These are phyloP conservation scores for Ceratoteleas bidentatus DNA, from an alignment of 1,140 invertebrate species.

Conservation along the genomic window DNA sequence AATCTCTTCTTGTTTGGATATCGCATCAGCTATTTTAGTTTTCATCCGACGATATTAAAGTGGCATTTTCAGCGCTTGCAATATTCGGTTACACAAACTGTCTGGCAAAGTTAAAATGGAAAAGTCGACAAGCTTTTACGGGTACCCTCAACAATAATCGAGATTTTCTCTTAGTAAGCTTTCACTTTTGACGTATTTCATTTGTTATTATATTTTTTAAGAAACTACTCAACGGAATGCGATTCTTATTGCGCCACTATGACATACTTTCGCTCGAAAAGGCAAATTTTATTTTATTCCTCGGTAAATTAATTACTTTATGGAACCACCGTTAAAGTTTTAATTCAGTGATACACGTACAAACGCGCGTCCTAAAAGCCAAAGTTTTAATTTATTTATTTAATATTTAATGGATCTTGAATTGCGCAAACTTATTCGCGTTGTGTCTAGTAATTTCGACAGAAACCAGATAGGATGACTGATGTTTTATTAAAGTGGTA, in stretches of 20 bases:
- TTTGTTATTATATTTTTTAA: slow-evolving; percentile 48
- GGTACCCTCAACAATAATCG: slow-evolving; percentile 50
- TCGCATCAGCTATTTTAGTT: slow-evolving; percentile 68
- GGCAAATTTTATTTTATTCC: slow-evolving; percentile 5
- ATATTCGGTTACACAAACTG: slow-evolving; percentile 66
- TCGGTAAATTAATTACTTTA: slow-evolving; percentile 7
- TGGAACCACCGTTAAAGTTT: not conserved
- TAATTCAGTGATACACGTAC: no score
- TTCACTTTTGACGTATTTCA: slow-evolving; percentile 39
- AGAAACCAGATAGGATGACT: no score
- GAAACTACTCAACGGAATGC: slow-evolving; percentile 2
- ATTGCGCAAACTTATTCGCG: no score
- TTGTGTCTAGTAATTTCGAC: no score
- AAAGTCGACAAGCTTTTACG: slow-evolving; percentile 63
- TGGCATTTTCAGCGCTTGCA: slow-evolving; percentile 67
- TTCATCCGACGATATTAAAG: slow-evolving; percentile 67
- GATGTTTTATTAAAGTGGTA: no score
- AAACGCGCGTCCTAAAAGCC: no score
- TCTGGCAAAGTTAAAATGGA: slow-evolving; percentile 57
- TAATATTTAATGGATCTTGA: no score
- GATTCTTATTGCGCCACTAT: slow-evolving; percentile 7
- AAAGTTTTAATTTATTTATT: no score
- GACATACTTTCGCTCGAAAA: slow-evolving; percentile 13
- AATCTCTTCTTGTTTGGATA: slow-evolving; percentile 68
- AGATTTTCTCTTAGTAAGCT: slow-evolving; percentile 27